Evolutionary conservation across 2,888 invertebrate genomes (phyloP), one percentile per base, ranked within the genome.

Genomic region (Gnatocerus cornutus): DNA sequence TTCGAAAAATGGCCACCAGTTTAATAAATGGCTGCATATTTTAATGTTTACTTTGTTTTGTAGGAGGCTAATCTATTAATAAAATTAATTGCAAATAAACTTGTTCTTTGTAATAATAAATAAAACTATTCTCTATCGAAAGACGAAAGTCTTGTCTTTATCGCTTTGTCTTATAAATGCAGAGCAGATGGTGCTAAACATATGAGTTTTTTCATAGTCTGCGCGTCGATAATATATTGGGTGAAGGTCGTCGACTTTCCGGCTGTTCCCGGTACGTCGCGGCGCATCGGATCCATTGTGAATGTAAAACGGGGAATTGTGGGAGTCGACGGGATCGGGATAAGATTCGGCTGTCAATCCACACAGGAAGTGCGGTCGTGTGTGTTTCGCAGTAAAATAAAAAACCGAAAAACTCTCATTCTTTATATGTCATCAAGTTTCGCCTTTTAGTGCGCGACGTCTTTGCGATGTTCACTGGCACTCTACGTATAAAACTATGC

Each of bases 401-500:
- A 46, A 59, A 59, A 41, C 14, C 9, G 43, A 46, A 59, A 46
- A 41, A 8, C n/a, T 2, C 10, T 8, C 33, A 33, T 14, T 16
- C 14, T 10, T 21, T 21, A 21, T 21, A 59, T 59, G 59, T 8
- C 13, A 7, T 59, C 46, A 29, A 13, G 41, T 41, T 12, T 55
- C 13, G 52, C 14, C 0, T 8, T 39, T 41, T 56, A 56, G 58
- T 58, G 58, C 43, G 43, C 50, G 21, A 37, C 16, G 30, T 50
- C 29, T 50, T 27, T 50, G 10, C 50, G 71, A 95, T 96, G 96
- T 99, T 99, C 90, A 97, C 96, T 89, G 99, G 99, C 84, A 97
- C 94, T 85, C 90, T 98, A 86, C 95, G 95, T 86, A 92, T 99
- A 84, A 95, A 96, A 90, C 92, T 99, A 87, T 96, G 97, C 90